Evolutionary conservation across 2,113 vertebrate genomes (phyloP).

Genomic region (Charina bottae): DNA sequence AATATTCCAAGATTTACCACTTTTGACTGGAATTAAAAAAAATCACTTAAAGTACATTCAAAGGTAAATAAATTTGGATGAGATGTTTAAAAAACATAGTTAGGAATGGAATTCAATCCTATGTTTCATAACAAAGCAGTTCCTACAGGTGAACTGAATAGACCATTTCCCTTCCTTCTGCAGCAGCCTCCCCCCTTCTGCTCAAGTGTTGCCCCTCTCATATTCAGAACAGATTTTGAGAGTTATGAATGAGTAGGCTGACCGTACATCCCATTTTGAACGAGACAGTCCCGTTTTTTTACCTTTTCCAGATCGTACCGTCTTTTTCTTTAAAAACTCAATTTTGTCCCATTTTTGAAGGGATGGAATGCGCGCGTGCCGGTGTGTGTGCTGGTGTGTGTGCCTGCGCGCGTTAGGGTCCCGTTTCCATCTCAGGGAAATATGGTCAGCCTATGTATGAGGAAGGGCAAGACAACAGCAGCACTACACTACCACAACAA

Average conservation of each 20-base stretch:
- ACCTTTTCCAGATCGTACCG: too few relatives aligned
- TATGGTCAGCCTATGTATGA: too few relatives aligned
- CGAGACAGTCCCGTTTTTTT: too few relatives aligned
- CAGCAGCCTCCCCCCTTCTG: neutral
- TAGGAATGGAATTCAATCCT: neutral
- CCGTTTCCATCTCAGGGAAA: too few relatives aligned
- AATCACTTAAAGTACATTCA: conserved; percentile 29
- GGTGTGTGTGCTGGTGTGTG: too few relatives aligned
- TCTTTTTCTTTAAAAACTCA: too few relatives aligned
- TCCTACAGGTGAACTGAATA: neutral
- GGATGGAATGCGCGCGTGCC: too few relatives aligned
- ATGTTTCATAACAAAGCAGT: neutral
- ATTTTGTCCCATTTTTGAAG: too few relatives aligned
- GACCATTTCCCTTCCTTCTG: neutral
- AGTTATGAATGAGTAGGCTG: neutral
- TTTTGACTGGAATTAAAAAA: conserved; percentile 84
- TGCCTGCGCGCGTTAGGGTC: too few relatives aligned
- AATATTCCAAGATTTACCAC: conserved; percentile 82
- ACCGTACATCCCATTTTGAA: too few relatives aligned
- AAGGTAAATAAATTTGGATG: neutral
- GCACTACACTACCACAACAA: neutral
- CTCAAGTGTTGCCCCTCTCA: neutral
- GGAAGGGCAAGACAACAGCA: neutral
- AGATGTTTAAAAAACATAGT: neutral
- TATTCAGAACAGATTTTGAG: neutral